Evolutionary conservation across 2,888 invertebrate genomes (phyloP).

Genomic region (Troides helena): DNA sequence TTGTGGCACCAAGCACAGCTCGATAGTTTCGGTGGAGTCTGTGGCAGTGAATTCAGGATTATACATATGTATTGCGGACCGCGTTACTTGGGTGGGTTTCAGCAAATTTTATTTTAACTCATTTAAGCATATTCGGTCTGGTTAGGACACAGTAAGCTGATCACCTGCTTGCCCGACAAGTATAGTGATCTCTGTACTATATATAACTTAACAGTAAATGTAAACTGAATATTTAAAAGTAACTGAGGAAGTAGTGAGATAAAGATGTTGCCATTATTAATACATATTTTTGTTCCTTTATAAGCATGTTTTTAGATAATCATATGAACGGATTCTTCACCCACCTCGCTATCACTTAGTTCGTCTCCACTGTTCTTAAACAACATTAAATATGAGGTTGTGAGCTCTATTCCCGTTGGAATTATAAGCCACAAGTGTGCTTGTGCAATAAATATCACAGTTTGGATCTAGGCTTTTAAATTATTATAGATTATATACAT

Average conservation of each 20-base stretch:
- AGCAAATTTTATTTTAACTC: conserved; percentile 38
- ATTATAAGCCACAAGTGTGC: conserved; percentile 80
- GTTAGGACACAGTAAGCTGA: conserved; percentile 46
- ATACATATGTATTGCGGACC: conserved; percentile 44
- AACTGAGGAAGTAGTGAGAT: background rate
- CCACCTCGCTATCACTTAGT: conserved; percentile 54
- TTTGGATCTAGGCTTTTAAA: conserved; percentile 82
- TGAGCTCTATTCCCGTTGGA: conserved; percentile 80
- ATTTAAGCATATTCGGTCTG: conserved; percentile 39
- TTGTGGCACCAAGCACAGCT: conserved; percentile 77
- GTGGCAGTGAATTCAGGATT: conserved; percentile 57
- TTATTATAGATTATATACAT: conserved; percentile 83
- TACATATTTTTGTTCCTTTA: conserved; percentile 16
- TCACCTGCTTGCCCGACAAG: conserved; percentile 46
- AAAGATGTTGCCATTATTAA: conserved; percentile 17
- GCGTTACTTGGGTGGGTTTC: conserved; percentile 59
- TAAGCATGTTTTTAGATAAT: conserved; percentile 19
- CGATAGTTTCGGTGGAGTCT: conserved; percentile 64
- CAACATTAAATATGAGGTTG: conserved; percentile 75
- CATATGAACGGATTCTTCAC: conserved; percentile 40
- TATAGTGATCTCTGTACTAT: conserved; percentile 38
- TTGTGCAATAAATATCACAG: conserved; percentile 82
- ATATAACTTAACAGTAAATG: conserved; percentile 9
- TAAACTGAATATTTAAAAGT: conserved; percentile 4
- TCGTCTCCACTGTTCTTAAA: conserved; percentile 63